Conservation (phyloP, 1,140 invertebrate species). For the Nautilus pompilius region DNA sequence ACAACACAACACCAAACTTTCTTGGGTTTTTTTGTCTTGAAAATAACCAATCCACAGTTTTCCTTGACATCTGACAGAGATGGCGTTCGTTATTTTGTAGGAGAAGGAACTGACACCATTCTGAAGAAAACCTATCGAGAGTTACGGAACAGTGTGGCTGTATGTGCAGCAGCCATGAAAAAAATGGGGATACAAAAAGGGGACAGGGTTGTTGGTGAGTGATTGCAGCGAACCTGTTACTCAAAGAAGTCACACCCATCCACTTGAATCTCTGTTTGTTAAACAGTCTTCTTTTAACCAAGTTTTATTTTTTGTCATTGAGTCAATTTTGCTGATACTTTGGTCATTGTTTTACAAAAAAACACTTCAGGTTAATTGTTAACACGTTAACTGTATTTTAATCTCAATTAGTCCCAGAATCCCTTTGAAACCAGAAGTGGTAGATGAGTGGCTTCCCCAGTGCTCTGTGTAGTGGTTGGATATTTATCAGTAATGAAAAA, state of each 20-base stretch:
- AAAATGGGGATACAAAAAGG: constrained; percentile 51
- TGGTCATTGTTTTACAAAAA: not conserved
- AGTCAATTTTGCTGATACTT: not conserved
- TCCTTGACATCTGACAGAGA: too few species aligned
- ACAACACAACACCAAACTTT: too few species aligned
- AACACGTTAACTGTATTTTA: not conserved
- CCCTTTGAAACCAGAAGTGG: too few species aligned
- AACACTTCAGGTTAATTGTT: too few species aligned
- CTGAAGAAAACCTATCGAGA: constrained; percentile 49
- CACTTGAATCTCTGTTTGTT: not conserved
- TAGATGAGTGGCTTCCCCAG: too few species aligned
- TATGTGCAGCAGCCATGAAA: constrained; percentile 53
- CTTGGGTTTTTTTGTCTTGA: too few species aligned
- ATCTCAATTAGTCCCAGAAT: not conserved
- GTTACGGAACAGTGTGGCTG: constrained; percentile 51
- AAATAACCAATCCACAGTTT: too few species aligned
- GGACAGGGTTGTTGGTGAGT: constrained; percentile 58
- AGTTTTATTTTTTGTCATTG: not conserved
- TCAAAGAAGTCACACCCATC: too few species aligned
- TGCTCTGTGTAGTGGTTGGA: too few species aligned
- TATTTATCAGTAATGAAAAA: too few species aligned
- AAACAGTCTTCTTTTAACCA: not conserved
- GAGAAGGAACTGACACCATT: constrained; percentile 45
- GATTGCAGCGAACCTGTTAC: not conserved
- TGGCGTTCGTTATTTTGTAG: constrained; percentile 38